Percentiles rank a stretch among this genome's conserved stretches.
phyloP scores from a whole-genome alignment of 1,140 invertebrate genomes.

The Mactra quadrangularis region DNA sequence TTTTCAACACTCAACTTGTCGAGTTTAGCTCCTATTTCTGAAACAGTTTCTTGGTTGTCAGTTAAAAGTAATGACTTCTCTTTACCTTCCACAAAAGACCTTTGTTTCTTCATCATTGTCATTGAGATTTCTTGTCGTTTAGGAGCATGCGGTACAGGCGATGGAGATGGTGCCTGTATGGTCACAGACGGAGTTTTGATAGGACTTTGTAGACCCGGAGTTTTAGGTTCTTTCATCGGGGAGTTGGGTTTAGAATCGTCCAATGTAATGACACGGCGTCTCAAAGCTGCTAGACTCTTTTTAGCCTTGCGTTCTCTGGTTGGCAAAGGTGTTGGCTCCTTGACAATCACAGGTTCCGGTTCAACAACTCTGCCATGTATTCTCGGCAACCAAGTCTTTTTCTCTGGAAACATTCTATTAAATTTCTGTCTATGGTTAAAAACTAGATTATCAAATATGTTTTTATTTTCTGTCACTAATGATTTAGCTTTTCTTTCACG shows the following conservation, averaged over 20 bases:
- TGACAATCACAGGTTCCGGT: not conserved
- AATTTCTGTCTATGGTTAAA: conserved; percentile 24
- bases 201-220: not conserved
- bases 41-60: not conserved
- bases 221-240: conserved; percentile 11
- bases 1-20: not conserved
- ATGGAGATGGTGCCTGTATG: conserved; percentile 17
- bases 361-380: not conserved
- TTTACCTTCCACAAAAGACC: conserved; percentile 32
- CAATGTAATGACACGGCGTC: conserved; percentile 35
- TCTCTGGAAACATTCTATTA: conserved; percentile 40
- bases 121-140: conserved; percentile 49
- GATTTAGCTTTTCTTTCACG: conserved; percentile 51
- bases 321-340: conserved; percentile 1
- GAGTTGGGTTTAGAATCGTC: conserved; percentile 47
- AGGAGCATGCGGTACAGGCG: not conserved
- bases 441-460: conserved; percentile 42
- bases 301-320: conserved; percentile 5
- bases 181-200: conserved; percentile 29
- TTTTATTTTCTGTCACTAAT: conserved; percentile 27
- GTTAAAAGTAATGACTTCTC: not conserved
- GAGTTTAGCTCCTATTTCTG: conserved; percentile 5
- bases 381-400: conserved; percentile 25
- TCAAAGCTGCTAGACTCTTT: conserved; percentile 30
- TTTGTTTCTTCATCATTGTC: conserved; percentile 55